Conservation (phyloP, 2,113 vertebrate genomes). For the Silurus meridionalis region DNA sequence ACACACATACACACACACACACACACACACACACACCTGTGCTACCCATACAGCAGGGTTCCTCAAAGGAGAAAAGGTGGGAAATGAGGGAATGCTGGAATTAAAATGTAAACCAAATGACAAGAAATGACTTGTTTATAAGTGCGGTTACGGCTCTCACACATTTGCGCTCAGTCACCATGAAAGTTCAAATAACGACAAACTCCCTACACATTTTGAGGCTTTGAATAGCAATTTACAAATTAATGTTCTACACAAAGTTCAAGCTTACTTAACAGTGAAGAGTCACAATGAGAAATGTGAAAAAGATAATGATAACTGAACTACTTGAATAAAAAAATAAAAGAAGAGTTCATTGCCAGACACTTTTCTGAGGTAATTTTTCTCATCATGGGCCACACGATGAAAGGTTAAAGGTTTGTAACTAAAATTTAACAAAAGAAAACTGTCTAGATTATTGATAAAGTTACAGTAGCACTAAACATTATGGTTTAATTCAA, state of each 20-base stretch:
- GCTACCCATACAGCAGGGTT: neutral
- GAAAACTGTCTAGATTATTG: neutral
- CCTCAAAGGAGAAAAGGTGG: neutral
- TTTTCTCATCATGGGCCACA: neutral
- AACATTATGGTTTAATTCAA: neutral
- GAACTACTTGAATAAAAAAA: neutral
- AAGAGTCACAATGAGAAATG: no score
- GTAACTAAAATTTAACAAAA: no score
- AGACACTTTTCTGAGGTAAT: neutral
- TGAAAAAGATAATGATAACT: neutral
- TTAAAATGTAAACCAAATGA: constrained; percentile 4
- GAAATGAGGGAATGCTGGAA: neutral
- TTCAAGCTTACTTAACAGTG: neutral
- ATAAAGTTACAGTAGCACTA: neutral
- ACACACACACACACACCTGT: constrained; percentile 33
- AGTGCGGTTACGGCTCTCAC: neutral
- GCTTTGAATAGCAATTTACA: neutral
- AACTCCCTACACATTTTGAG: neutral
- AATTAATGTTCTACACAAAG: neutral
- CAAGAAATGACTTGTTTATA: constrained; percentile 29
- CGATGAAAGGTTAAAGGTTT: no score
- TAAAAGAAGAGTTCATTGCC: neutral
- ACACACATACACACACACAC: constrained; percentile 18
- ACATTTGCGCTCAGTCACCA: neutral
- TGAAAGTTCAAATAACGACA: neutral